These are phyloP conservation scores for Acleris sparsana DNA, from an alignment of 2,888 invertebrate genomes.

Conservation along the genomic window DNA sequence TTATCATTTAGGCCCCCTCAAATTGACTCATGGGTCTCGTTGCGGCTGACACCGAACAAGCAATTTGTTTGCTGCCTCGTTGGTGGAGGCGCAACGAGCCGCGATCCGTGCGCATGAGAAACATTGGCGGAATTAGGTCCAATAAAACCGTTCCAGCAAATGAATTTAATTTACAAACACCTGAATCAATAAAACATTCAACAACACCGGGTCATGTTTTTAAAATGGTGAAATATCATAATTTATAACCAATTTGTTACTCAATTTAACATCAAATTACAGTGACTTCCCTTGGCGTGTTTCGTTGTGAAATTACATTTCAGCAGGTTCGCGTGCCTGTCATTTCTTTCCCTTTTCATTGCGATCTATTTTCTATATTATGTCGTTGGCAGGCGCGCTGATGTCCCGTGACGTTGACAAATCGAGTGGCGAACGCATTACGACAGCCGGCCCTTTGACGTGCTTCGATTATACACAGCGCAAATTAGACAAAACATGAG, in stretches of 20 bases:
- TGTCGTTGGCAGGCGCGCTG: constrained; percentile 61
- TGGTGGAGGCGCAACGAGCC: constrained; percentile 14
- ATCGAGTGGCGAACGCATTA: constrained; percentile 63
- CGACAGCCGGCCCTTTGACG: constrained; percentile 58
- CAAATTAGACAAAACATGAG: constrained; percentile 33
- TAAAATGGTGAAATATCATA: not conserved
- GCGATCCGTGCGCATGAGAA: constrained; percentile 22
- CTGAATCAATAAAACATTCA: constrained; percentile 26
- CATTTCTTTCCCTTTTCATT: constrained; percentile 32
- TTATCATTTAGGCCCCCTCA: constrained; percentile 31
- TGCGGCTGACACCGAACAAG: constrained; percentile 23
- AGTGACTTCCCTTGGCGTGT: not conserved
- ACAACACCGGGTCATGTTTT: not conserved
- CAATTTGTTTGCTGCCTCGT: constrained; percentile 25
- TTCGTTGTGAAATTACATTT: constrained; percentile 27
- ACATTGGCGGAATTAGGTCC: constrained; percentile 34
- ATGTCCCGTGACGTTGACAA: constrained; percentile 73
- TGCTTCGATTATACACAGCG: constrained; percentile 43
- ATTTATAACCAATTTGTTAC: not conserved
- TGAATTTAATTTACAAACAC: constrained; percentile 22
- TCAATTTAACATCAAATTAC: not conserved
- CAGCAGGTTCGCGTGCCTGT: constrained; percentile 27
- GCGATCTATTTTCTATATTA: constrained; percentile 38
- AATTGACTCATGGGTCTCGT: constrained; percentile 30
- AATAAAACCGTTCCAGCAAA: constrained; percentile 32